Evolutionary conservation across 1,140 invertebrate genomes (phyloP), one percentile per base, ranked within the genome.

Genomic region (Halyomorpha halys): DNA sequence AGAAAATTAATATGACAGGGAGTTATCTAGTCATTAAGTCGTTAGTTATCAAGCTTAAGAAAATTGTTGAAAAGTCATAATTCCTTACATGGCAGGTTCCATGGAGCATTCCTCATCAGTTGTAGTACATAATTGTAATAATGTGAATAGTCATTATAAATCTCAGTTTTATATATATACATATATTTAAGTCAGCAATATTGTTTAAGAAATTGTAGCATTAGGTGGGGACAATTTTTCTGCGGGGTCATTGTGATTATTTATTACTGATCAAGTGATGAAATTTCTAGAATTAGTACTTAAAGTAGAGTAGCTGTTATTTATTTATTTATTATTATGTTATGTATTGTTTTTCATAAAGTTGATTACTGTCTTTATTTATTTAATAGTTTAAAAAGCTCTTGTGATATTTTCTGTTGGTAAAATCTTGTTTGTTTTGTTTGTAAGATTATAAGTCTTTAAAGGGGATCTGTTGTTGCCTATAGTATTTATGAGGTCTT

Each of bases 181-280:
- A 18, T 19, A 49, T 49, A 21, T n/a, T 49, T 49, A 21, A 49
- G 53, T 56, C 19, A 56, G 53, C 53, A 56, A 56, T 56, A 56
- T 56, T 56, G 34, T 56, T 6, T 56, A 4, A 15, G 53, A 56
- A 21, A 6, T 56, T 56, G 53, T 56, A 23, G 23, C 53, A 56
- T 23, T 56, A 23, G 18, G 23, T 23, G 15, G 15, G 23, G 9
- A 23, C 47, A 49, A 6, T 47, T 49, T 49, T 49, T 21, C 47
- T 23, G 23, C 9, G 19, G 23, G 23, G 23, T 23, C 23, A 56
- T 23, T 56, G 53, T 56, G 53, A 56, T 56, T 15, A 56, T 27
- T 56, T 56, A 56, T 23, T 23, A 56, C 14, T 4, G 23, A 27
- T 56, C 15, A 56, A 21, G 53, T 56, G 53, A 56, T 56, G 19